Conservation (phyloP, 2,888 invertebrate genomes). For the Stenoptilia bipunctidactyla region DNA sequence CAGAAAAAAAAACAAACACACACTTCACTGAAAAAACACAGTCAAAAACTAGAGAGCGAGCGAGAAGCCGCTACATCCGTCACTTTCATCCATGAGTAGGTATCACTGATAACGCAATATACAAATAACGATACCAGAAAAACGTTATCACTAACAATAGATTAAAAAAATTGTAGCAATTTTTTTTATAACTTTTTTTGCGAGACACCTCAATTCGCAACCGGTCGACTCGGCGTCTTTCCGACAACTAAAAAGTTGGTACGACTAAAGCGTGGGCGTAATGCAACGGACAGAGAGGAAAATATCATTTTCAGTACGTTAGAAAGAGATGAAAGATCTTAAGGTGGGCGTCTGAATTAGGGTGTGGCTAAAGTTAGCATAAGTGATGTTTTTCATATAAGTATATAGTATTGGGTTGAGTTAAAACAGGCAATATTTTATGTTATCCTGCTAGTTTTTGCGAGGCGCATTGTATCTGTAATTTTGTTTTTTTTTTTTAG, state of each 20-base stretch:
- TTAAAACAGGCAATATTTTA: slow-evolving; percentile 39
- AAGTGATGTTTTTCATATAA: slow-evolving; percentile 31
- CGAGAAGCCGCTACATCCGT: slow-evolving; percentile 21
- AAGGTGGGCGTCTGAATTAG: slow-evolving; percentile 41
- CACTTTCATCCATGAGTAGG: slow-evolving; percentile 22
- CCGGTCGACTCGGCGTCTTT: slow-evolving; percentile 44
- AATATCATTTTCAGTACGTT: slow-evolving; percentile 18
- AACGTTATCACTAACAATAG: slow-evolving; percentile 20
- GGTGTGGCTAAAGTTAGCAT: slow-evolving; percentile 57
- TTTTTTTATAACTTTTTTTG: slow-evolving; percentile 29
- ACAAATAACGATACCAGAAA: too few relatives aligned
- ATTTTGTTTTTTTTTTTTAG: slow-evolving; percentile 31
- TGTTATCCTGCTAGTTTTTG: slow-evolving; percentile 41
- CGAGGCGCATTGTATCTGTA: slow-evolving; percentile 51
- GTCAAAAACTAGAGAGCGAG: slow-evolving; percentile 24
- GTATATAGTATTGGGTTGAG: slow-evolving; percentile 23
- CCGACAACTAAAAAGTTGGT: slow-evolving; percentile 58
- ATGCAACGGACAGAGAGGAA: slow-evolving; percentile 34
- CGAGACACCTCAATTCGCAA: slow-evolving; percentile 18
- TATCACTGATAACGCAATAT: slow-evolving; percentile 20
- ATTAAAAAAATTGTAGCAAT: slow-evolving; percentile 24
- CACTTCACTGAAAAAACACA: slow-evolving; percentile 32
- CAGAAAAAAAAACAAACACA: slow-evolving; percentile 23
- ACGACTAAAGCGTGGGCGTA: slow-evolving; percentile 57
- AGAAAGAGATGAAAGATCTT: slow-evolving; percentile 27